Evolutionary conservation across 2,113 vertebrate species (phyloP), one percentile per base, ranked within the genome.

Genomic region (Athene cunicularia): DNA sequence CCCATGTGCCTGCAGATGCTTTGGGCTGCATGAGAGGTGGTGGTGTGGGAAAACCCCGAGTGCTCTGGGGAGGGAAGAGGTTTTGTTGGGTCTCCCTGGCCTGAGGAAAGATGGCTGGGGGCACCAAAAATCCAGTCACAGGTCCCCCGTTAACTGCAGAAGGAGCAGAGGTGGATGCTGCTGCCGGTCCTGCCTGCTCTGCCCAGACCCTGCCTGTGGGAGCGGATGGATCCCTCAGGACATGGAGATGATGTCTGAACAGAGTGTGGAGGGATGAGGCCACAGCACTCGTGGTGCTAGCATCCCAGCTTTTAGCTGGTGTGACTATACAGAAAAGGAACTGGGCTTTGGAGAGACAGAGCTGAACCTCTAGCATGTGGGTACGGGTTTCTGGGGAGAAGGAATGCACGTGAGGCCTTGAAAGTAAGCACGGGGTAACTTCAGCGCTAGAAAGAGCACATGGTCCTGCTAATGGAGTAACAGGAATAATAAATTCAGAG

Each of bases 281-380:
- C 27, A 26, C 18, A 14, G 37, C 7, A 3, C 3, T 1, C 0
- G 1, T 16, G 35, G 59, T 18, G 68, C 22, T 11, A 56, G 6
- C 60, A 37, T 35, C 43, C 32, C 2, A 1, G 41, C n/a, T 55
- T 52, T 32, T 35, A 18, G 28, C 70, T 4, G 2, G 43, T 28
- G 50, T 1, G 3, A 7, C 59, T 28, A 18, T 3, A 27, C 1
- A 12, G 58, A 11, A 49, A 56, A 49, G n/a, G 41, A 21, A 84
- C 8, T 1, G 2, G 16, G 17, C 35, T 43, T 27, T 1, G 21
- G 35, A 19, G 32, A 14, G 33, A 45, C 3, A 12, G 43, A 37
- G 68, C 50, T 11, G 59, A 21, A 32, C 12, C 43, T n/a, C 23
- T 13, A 8, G 14, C 2, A 1, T 2, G 23, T 0, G n/a, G 41